These are phyloP conservation scores for Hylia prasina DNA, from an alignment of 2,113 vertebrate genomes.

Conservation along the genomic window DNA sequence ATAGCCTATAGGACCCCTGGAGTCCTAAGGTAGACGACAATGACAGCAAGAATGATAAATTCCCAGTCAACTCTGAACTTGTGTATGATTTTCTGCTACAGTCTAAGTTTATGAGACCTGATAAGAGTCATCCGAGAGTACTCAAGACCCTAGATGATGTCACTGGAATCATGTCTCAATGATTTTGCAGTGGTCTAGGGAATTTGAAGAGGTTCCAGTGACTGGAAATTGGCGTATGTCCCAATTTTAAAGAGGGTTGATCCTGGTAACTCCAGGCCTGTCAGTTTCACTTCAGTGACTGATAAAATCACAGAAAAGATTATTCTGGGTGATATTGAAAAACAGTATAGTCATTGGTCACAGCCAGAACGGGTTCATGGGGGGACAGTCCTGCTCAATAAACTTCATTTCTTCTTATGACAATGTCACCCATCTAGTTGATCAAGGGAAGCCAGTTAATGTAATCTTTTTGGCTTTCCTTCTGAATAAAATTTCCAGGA, in stretches of 20 bases:
- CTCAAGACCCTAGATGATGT: background rate
- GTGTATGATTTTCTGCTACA: background rate
- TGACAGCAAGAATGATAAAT: background rate
- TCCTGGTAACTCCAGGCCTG: background rate
- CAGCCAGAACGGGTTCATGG: background rate
- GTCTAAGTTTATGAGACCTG: background rate
- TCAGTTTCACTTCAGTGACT: background rate
- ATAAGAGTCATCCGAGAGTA: background rate
- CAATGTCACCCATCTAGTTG: background rate
- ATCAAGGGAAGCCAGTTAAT: background rate
- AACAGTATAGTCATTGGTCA: background rate
- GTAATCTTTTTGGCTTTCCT: background rate
- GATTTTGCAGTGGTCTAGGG: background rate
- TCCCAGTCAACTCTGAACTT: background rate
- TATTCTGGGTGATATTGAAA: background rate
- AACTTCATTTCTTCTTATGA: background rate
- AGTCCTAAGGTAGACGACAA: background rate
- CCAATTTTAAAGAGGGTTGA: background rate
- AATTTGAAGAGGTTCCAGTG: background rate
- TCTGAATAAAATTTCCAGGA: background rate
- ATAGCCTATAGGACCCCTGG: background rate
- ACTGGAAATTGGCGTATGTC: background rate
- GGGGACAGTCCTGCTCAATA: background rate
- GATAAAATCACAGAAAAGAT: background rate
- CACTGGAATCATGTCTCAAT: background rate